These are phyloP conservation scores for Pachydiplax longipennis DNA, from an alignment of 2,888 invertebrate genomes.

Conservation along the genomic window DNA sequence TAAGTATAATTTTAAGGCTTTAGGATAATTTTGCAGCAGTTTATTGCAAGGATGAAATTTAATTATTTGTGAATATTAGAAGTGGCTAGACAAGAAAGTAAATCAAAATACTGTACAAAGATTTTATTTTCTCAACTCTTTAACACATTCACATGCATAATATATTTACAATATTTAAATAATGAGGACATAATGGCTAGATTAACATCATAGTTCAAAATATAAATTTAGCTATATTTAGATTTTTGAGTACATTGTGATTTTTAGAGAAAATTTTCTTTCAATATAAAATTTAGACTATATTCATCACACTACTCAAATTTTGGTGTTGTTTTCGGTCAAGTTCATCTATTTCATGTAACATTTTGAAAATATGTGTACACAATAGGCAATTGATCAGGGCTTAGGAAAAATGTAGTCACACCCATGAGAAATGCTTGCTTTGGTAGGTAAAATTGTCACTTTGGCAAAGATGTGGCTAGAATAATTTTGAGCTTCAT, in stretches of 20 bases:
- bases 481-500: neutral
- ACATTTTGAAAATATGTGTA: neutral
- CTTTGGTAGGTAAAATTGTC: neutral
- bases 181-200: constrained; percentile 24
- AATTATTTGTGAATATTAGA: too few species aligned
- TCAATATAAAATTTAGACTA: constrained; percentile 35
- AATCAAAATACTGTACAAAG: constrained; percentile 1
- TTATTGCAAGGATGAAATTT: too few species aligned
- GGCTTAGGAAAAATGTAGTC: constrained; percentile 5
- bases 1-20: too few species aligned
- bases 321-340: constrained; percentile 26
- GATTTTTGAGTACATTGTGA: constrained; percentile 26
- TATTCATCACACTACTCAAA: constrained; percentile 29
- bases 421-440: neutral
- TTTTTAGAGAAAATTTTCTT: constrained; percentile 8
- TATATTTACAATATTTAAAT: constrained; percentile 33
- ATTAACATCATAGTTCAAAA: constrained; percentile 39
- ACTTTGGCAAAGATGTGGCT: neutral
- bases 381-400: neutral
- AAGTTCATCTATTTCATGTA: neutral
- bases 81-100: neutral
- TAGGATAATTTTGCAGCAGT: too few species aligned
- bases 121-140: constrained; percentile 24
- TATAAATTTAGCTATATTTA: constrained; percentile 29
- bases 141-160: constrained; percentile 37